phyloP scores from a whole-genome alignment of 2,113 vertebrate genomes.

The Noctilio leporinus region DNA sequence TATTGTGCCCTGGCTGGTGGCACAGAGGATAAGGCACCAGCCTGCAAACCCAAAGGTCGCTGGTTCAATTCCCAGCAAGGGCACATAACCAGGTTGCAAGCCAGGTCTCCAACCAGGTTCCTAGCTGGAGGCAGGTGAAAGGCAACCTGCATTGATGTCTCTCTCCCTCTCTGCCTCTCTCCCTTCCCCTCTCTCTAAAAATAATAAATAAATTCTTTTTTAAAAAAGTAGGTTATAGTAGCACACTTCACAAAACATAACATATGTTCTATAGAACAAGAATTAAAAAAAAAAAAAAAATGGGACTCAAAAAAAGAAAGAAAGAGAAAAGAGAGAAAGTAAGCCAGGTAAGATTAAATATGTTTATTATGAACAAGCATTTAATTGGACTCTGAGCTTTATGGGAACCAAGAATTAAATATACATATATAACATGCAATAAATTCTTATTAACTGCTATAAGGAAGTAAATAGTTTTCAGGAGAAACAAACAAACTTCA shows the following conservation, averaged over 20 bases:
- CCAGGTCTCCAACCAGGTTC: too few species aligned
- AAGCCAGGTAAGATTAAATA: neutral
- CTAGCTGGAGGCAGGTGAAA: too few species aligned
- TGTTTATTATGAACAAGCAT: neutral
- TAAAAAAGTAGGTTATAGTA: neutral
- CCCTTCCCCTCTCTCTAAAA: too few species aligned
- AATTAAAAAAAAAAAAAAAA: neutral
- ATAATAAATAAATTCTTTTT: too few species aligned
- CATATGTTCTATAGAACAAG: neutral
- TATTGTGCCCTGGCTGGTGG: too few species aligned
- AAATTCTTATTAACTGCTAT: constrained; percentile 5
- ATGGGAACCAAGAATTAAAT: neutral
- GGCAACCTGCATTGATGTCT: too few species aligned
- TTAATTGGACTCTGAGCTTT: neutral
- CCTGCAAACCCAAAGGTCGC: too few species aligned
- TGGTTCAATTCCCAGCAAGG: too few species aligned
- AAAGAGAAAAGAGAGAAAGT: neutral
- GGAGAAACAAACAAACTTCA: constrained; percentile 22
- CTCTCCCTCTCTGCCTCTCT: too few species aligned
- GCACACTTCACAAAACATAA: neutral
- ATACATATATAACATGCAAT: neutral
- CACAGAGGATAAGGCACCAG: too few species aligned
- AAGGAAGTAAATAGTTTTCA: constrained; percentile 35
- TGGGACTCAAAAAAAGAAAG: neutral
- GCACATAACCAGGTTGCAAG: too few species aligned